Evolutionary conservation across 2,888 invertebrate species (phyloP).

Genomic region (Melipona bicolor): DNA sequence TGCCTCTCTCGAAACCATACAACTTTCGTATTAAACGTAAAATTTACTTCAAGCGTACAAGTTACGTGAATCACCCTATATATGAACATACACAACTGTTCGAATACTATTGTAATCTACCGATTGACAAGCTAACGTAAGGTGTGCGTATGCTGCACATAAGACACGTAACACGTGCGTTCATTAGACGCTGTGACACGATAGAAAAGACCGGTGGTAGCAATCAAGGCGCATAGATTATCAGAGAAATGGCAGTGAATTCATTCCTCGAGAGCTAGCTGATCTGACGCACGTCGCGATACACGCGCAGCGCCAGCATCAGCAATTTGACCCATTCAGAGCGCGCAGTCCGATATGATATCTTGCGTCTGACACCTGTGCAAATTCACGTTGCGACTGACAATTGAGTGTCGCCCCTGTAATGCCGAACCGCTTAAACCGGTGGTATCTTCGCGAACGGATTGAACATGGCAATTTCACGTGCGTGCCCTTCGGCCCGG

Average conservation of each 20-base stretch:
- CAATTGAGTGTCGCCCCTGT: conserved; percentile 32
- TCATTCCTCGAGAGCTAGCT: not conserved
- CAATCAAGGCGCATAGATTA: not conserved
- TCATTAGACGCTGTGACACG: not conserved
- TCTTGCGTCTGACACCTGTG: conserved; percentile 52
- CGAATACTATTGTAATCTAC: no score
- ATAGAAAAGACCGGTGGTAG: not conserved
- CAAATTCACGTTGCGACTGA: conserved; percentile 47
- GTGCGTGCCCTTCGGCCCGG: not conserved
- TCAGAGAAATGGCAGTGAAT: not conserved
- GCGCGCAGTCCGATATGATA: conserved; percentile 41
- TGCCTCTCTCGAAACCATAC: no score
- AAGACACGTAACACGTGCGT: no score
- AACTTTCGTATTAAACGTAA: no score
- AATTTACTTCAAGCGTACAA: no score
- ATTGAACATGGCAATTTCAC: conserved; percentile 11
- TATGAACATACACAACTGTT: no score
- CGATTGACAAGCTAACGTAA: no score
- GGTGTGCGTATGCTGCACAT: no score
- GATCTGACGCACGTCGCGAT: not conserved
- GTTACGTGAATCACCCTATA: no score
- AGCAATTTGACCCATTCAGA: conserved; percentile 46
- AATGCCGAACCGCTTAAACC: conserved; percentile 21
- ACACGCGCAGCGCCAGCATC: conserved; percentile 8
- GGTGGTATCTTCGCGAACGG: not conserved